Evolutionary conservation across 2,113 vertebrate species (phyloP).

Genomic region (Chlamydotis undulata): DNA sequence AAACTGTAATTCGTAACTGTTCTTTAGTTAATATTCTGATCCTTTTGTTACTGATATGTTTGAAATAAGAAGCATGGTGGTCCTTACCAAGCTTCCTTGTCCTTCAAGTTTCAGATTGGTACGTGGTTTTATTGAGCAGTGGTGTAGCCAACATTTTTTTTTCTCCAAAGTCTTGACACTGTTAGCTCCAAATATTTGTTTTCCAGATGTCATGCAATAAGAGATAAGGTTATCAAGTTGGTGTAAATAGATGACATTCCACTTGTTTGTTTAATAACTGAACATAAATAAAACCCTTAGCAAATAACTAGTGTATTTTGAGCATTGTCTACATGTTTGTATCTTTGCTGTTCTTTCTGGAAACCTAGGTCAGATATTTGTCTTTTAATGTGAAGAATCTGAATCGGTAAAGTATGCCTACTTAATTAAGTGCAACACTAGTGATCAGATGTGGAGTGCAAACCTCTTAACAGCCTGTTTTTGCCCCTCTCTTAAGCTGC

Average conservation of each 20-base stretch:
- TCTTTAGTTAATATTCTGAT: not conserved
- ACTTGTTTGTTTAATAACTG: not conserved
- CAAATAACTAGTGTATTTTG: not conserved
- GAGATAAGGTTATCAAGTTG: not conserved
- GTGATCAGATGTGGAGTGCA: not conserved
- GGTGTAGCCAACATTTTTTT: not conserved
- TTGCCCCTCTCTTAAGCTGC: not conserved
- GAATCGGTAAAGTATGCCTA: not conserved
- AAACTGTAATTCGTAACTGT: not conserved
- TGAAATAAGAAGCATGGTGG: not conserved
- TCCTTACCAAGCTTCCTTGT: not conserved
- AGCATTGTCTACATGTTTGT: fast-evolving
- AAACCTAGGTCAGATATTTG: not conserved
- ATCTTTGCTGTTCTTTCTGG: not conserved
- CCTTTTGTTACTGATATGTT: not conserved
- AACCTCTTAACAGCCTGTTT: not conserved
- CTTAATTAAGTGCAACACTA: not conserved
- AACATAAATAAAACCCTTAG: not conserved
- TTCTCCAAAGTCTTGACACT: not conserved
- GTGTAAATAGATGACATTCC: not conserved
- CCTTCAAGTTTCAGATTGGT: not conserved
- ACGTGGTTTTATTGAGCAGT: not conserved
- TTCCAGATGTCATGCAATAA: not conserved
- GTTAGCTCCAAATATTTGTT: not conserved
- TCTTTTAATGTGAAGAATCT: not conserved